Conservation (phyloP, 2,797 vertebrate species). For the Distichodus sexfasciatus region DNA sequence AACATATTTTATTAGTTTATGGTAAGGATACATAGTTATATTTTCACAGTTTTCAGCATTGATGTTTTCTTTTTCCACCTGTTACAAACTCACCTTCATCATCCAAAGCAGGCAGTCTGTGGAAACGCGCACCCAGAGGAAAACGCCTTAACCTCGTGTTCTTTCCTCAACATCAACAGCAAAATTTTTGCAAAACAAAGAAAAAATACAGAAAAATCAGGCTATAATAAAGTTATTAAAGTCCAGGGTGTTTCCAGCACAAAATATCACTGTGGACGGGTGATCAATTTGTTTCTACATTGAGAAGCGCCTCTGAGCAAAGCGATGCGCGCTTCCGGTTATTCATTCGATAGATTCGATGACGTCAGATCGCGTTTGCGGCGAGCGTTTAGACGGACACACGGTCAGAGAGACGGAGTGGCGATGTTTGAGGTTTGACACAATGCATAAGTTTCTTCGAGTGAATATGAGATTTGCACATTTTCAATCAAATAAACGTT, state of each 20-base stretch:
- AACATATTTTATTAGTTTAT: not conserved
- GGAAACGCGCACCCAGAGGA: not conserved
- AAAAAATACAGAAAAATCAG: not conserved
- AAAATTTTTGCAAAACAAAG: not conserved
- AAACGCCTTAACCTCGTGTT: conserved; percentile 35
- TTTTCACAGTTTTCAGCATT: not conserved
- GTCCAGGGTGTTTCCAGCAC: conserved; percentile 8
- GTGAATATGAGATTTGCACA: too few species aligned
- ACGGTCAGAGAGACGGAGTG: too few species aligned
- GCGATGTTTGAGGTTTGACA: too few species aligned
- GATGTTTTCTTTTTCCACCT: conserved; percentile 2
- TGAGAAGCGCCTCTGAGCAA: conserved; percentile 28
- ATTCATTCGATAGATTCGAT: conserved; percentile 35
- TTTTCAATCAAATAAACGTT: too few species aligned
- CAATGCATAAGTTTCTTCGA: too few species aligned
- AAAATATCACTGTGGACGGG: not conserved
- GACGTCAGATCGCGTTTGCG: conserved; percentile 33
- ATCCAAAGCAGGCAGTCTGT: not conserved
- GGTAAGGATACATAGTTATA: conserved; percentile 91
- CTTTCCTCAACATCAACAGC: conserved; percentile 29
- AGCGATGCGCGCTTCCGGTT: conserved; percentile 51
- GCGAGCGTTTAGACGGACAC: too few species aligned
- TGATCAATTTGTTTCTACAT: conserved; percentile 7
- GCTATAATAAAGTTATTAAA: not conserved
- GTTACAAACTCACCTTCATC: conserved; percentile 11